Base-by-base conservation (phyloP, 2,888 invertebrate genomes). In the Machimus atricapillus region DNA sequence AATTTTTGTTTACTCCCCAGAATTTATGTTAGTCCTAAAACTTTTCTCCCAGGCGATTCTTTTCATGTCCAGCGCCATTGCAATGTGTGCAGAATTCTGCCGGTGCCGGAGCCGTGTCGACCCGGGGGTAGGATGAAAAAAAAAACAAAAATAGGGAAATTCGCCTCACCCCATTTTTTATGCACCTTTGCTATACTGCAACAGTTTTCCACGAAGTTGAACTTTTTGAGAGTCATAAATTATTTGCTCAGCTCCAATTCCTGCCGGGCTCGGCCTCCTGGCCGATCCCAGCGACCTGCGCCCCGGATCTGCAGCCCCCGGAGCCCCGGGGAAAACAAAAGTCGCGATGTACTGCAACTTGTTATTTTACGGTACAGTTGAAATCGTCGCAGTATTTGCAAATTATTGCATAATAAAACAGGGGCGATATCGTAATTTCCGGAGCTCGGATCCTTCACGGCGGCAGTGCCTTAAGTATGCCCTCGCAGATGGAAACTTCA, bases 171-270 rank as follows among this genome's bases (percentile, higher is more conserved):
- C 58, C 58, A 82, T 82, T 82, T 82, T 82, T 82, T 82, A 77
- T 74, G 77, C 76, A 82, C 82, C 82, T 82, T 66, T 82, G 58
- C 78, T 27, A 74, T 77, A 66, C 76, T 76, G 86, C 86, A 86
- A 86, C 76, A 86, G 86, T 78, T 86, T 86, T 76, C 86, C 77
- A 76, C 78, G 58, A 86, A 86, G 58, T 58, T 86, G 37, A 77
- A 86, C 77, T 77, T 74, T 86, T 86, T 78, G 74, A 86, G 37
- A 86, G 86, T 86, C 86, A 86, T 86, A 86, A 86, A 86, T 86
- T 76, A 76, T 86, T 86, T 76, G 77, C 77, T 86, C 77, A 43
- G 34, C 58, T 78, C 77, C 78, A 77, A 77, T 77, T 86, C 74
- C 27, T 76, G 85, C 40, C 34, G 58, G 16, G 23, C 27, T 14